Conservation (phyloP, 1,140 invertebrate genomes). For the Caenorhabditis briggsae region DNA sequence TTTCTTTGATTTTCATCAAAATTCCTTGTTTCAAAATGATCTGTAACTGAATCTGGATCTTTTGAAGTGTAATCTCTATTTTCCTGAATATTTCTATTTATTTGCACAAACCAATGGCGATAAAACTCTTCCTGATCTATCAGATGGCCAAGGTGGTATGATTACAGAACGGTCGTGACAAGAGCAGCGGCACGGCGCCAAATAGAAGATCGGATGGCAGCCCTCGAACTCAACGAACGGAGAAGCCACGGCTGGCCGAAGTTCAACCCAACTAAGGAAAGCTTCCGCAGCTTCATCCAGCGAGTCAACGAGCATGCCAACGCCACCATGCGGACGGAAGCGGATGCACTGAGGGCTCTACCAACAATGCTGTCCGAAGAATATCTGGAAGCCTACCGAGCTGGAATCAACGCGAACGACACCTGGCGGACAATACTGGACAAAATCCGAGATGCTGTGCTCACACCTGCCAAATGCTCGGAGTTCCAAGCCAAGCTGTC, state of each 20-base stretch:
- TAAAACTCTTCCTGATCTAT: too few species aligned
- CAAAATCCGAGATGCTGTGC: not conserved
- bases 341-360: not conserved
- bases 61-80: too few species aligned
- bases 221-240: too few species aligned
- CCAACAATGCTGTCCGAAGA: not conserved
- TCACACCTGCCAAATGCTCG: not conserved
- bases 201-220: too few species aligned
- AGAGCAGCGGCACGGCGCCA: too few species aligned
- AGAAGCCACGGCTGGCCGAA: not conserved
- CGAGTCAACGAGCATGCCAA: not conserved
- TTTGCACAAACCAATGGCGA: too few species aligned
- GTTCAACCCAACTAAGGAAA: not conserved
- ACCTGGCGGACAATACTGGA: not conserved
- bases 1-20: too few species aligned
- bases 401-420: not conserved
- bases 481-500: not conserved
- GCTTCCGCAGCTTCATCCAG: not conserved
- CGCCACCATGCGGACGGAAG: not conserved
- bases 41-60: too few species aligned
- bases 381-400: not conserved
- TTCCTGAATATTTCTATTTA: too few species aligned
- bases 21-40: too few species aligned
- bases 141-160: too few species aligned
- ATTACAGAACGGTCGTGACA: too few species aligned